Base-by-base conservation (phyloP, 2,888 invertebrate genomes). In the Ophioninae sp. region DNA sequence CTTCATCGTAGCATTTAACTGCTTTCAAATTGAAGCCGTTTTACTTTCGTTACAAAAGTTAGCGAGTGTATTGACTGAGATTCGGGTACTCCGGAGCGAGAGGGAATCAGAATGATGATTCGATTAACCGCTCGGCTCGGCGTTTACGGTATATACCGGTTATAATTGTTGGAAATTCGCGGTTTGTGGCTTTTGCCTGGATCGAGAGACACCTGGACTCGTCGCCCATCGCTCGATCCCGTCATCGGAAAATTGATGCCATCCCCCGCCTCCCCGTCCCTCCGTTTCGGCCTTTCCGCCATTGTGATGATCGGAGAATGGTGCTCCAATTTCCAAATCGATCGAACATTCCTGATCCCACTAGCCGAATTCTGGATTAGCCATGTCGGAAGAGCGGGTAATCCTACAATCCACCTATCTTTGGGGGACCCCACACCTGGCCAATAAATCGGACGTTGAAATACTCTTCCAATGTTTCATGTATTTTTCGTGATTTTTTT, bases 161-260 rank as follows among this genome's bases (percentile, higher is more conserved):
- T 86, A 86, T 87, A 87, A 87, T 86, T 86, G 86, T 79, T 71
- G 20, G 84, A 82, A 83, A 86, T 86, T 86, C 83, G 81, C 77
- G 82, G 84, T 82, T 79, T 75, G 81, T 58, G 82, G 82, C 63
- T 82, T 39, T 20, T 51, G 56, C 20, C 59, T 39, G 22, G 22
- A 67, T 65, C 56, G 64, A 64, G 56, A 17, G 1, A 69, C 69
- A 68, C 77, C 77, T 76, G 76, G 23, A 76, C 30, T n/a, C 22
- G 30, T 59, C 39, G 37, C 30, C 58, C 41, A 13, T 41, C 13
- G 67, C 13, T n/a, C 51, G n/a, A 37, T 30, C 68, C 13, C 23
- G 65, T 41, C 39, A 65, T 76, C 51, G 56, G 65, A 65, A 68
- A 44, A 65, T 64, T 20, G 37, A 37, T 30, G 75, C 7, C 51